Evolutionary conservation across 2,888 invertebrate genomes (phyloP), one percentile per base, ranked within the genome.

Genomic region (Pocota personata): DNA sequence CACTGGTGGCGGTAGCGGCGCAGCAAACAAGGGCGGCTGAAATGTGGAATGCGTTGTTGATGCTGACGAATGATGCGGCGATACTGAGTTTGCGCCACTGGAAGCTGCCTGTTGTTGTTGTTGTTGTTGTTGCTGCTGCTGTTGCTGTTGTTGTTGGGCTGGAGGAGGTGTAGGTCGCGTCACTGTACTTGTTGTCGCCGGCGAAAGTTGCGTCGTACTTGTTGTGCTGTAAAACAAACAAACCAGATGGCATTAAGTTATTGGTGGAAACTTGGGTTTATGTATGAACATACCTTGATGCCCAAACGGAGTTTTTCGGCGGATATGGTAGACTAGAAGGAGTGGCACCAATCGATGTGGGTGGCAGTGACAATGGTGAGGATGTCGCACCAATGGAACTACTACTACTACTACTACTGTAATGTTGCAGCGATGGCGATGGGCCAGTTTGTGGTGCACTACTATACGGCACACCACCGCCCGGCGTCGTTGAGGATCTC

Each of bases 11-110:
- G 88, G 93, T 90, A 95, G 92, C 40, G 95, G 95, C 57, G 96
- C 94, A 14, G 96, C 94, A 90, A 96, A 95, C 89, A 96, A 93
- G 87, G 94, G 95, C 88, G 94, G 95, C 89, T 94, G 95, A 90
- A 94, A 95, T 90, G 90, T 89, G 48, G 89, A 87, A 88, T 89
- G 89, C 82, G 87, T 82, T 89, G 94, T 88, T 90, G 93, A 93
- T 90, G 91, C 92, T 87, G 93, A 92, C 89, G 95, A 93, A 87
- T 90, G 90, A 43, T 90, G 90, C 5, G 91, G 91, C 94, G 93
- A 90, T 94, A 92, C 82, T 93, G 92, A 87, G 94, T 94, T 91
- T 93, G 94, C 73, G 93, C 91, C 55, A 93, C 92, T 40, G 93
- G 92, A 87, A 40, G 76, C 50, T 67, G 72, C 86, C 80, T 60